Base-by-base conservation (phyloP, 2,797 vertebrate species). In the Scyliorhinus canicula region DNA sequence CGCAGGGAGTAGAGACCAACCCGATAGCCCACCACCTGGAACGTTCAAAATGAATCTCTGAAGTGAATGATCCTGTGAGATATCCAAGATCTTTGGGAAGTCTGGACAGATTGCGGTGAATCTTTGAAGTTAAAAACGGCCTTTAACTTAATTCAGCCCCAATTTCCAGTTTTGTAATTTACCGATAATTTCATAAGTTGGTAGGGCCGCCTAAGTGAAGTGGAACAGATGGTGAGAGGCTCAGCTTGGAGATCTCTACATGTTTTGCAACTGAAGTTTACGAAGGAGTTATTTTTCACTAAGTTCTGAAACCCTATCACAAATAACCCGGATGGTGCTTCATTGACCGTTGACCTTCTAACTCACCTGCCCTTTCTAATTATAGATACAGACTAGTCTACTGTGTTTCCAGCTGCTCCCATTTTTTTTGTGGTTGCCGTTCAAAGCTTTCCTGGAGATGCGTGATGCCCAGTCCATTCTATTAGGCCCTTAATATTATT, bases 381-480 rank as follows among this genome's bases (percentile, higher is more conserved):
- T 31, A 8, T 6, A 28, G 67, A 50, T 50, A 21, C 31, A 60
- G 55, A 90, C 84, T 16, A 88, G 14, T 11, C 28, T 35, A 28
- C 35, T 31, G 52, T 44, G n/a, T 40, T n/a, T n/a, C 71, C 84
- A 55, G 50, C 4, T 60, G 35, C n/a, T 91, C 0, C 60, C 65
- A 8, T 65, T n/a, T n/a, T n/a, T n/a, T n/a, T n/a, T n/a, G n/a
- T n/a, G n/a, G n/a, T n/a, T n/a, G n/a, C n/a, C n/a, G n/a, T 82
- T 63, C 57, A 44, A 91, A 91, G 88, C 88, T 91, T 91, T 26
- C 60, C 60, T 91, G n/a, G 3, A 65, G 7, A n/a, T 91, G 88
- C 65, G 77, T 44, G 88, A 65, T 65, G 40, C 60, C 40, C 60
- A 65, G 88, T 65, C 88, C 88, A 91, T 91, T 91, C 88, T 40